Conservation (phyloP, 2,113 vertebrate species). For the Grantiella picta region DNA sequence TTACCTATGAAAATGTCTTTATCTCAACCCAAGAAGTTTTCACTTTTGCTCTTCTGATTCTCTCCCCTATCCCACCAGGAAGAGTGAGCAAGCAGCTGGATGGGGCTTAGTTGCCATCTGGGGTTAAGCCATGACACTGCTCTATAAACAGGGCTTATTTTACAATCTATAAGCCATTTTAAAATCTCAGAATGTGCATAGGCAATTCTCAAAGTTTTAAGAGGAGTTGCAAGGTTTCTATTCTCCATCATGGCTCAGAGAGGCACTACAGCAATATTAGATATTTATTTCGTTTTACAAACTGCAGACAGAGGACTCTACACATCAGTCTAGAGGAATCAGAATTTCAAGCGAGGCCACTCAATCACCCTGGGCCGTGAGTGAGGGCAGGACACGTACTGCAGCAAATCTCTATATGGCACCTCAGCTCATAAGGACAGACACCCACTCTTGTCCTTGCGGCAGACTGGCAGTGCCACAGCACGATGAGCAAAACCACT, state of each 20-base stretch:
- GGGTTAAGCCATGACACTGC: background rate
- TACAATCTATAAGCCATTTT: background rate
- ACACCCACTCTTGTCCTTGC: background rate
- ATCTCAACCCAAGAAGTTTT: background rate
- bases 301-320: background rate
- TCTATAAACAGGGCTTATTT: background rate
- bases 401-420: background rate
- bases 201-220: background rate
- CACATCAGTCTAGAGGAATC: background rate
- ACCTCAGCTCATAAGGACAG: background rate
- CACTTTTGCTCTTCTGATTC: background rate
- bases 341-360: background rate
- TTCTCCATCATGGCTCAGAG: background rate
- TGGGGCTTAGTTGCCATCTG: background rate
- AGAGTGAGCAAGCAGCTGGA: background rate
- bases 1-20: background rate
- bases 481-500: fast-evolving
- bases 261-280: background rate
- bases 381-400: background rate
- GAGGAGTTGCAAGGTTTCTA: background rate
- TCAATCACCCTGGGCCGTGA: background rate
- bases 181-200: background rate
- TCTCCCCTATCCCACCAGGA: fast-evolving
- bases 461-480: background rate
- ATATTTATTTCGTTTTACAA: background rate